These are phyloP conservation scores for Macaria liturata DNA, from an alignment of 2,888 invertebrate genomes.

Conservation along the genomic window DNA sequence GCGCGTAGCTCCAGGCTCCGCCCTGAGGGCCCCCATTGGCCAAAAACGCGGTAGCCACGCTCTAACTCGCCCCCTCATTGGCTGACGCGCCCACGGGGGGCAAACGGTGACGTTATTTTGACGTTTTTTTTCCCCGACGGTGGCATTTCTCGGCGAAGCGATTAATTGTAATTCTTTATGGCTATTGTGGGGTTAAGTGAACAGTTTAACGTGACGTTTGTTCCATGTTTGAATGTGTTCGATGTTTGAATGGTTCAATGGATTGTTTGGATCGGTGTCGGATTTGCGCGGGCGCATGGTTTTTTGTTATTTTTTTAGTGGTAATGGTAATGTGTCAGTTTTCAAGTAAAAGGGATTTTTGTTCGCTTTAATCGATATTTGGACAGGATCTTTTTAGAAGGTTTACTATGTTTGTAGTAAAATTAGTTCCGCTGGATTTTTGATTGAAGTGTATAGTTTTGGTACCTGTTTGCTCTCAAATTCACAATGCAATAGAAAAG, in stretches of 20 bases:
- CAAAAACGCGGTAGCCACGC: constrained; percentile 63
- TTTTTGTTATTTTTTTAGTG: not conserved
- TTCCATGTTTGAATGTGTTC: constrained; percentile 58
- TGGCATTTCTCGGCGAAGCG: constrained; percentile 77
- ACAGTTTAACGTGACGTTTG: constrained; percentile 68
- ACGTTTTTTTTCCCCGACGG: constrained; percentile 74
- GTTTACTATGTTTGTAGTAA: constrained; percentile 36
- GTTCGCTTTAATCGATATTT: constrained; percentile 46
- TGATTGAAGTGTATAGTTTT: constrained; percentile 15
- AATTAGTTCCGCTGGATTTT: constrained; percentile 48
- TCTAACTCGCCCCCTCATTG: constrained; percentile 67
- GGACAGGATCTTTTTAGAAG: constrained; percentile 41
- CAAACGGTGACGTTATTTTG: constrained; percentile 75
- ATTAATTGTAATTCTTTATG: constrained; percentile 82
- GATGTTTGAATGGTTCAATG: constrained; percentile 53
- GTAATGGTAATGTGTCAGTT: not conserved
- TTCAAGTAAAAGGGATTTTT: too few relatives aligned
- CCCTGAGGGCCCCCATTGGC: constrained; percentile 77
- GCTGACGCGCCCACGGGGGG: constrained; percentile 63
- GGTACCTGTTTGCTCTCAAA: constrained; percentile 28
- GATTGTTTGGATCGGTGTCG: constrained; percentile 43
- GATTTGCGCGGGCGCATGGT: constrained; percentile 58
- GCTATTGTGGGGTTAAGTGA: constrained; percentile 81
- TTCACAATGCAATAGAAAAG: constrained; percentile 18
- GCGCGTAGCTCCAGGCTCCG: constrained; percentile 77